Evolutionary conservation across 2,888 invertebrate species (phyloP).

Genomic region (Arge pagana): DNA sequence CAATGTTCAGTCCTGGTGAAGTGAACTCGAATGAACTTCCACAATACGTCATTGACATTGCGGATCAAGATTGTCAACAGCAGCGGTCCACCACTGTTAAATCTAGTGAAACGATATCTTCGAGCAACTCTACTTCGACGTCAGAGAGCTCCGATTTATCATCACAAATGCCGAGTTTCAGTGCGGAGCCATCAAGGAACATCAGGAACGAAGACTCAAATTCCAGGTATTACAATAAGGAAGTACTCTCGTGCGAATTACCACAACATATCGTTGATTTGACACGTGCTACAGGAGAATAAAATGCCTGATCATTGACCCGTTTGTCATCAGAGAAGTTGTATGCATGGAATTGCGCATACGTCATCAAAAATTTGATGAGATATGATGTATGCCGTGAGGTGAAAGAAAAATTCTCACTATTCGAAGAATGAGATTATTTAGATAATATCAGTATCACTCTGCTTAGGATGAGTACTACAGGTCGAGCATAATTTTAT

Average conservation of each 20-base stretch:
- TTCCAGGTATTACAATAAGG: background rate
- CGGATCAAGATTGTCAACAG: background rate
- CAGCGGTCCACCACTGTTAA: background rate
- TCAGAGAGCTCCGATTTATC: background rate
- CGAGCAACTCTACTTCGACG: background rate
- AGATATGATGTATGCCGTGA: no score
- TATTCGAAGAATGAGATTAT: no score
- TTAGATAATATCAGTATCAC: no score
- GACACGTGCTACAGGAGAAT: background rate
- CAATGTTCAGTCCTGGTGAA: constrained; percentile 12
- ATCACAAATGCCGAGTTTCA: background rate
- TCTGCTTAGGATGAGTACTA: no score
- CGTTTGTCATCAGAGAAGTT: no score
- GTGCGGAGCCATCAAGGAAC: background rate
- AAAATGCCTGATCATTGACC: no score
- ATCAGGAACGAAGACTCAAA: constrained; percentile 5
- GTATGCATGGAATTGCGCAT: no score
- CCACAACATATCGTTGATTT: constrained; percentile 28
- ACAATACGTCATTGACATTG: constrained; percentile 10
- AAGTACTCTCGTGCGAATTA: constrained; percentile 28
- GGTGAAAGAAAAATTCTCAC: no score
- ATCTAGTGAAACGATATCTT: background rate
- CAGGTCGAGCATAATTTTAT: no score
- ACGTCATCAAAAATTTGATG: no score
- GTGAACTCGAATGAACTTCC: constrained; percentile 23